Base-by-base conservation (phyloP, 1,140 invertebrate genomes). In the Anoplophora glabripennis region DNA sequence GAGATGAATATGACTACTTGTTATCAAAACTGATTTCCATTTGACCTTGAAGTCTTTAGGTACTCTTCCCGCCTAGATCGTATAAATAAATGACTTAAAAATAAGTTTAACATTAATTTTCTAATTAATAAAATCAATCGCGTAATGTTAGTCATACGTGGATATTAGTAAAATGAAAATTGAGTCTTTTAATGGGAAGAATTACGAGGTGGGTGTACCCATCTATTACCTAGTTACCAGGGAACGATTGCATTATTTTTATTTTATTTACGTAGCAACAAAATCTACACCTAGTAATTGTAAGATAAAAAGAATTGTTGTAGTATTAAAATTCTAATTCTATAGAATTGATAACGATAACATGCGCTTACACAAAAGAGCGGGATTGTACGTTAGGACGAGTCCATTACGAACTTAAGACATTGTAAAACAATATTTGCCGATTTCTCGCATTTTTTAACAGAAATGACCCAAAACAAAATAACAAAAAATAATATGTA, bases 351-450 rank as follows among this genome's bases (percentile, higher is more conserved):
- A 48, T 34, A 8, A 55, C 59, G 44, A 64, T 62, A 65, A 58
- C 62, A 71, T 64, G 66, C 64, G 66, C 56, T 55, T 59, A 63
- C 57, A 64, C 63, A 72, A 73, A 75, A 70, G 71, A 69, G 70
- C 67, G 72, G 69, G 70, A 67, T 68, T 45, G 36, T 48, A 59
- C 57, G 59, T 62, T 61, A 44, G 70, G 73, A 70, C 65, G 65
- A 72, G 63, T 74, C 73, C 72, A 75, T 69, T 70, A 57, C 41
- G 12, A 53, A 40, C 44, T 37, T 41, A 49, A 53, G 35, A 15
- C 42, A 37, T 52, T 21, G 45, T 60, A 68, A 56, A 57, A n/a
- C 35, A 28, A 18, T 47, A 51, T 56, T 55, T 47, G 7, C 41
- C 10, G 9, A 35, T 69, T 70, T 64, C 42, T 54, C 18, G 21